Conservation (phyloP, 1,140 invertebrate genomes). For the Theocolax elegans region DNA sequence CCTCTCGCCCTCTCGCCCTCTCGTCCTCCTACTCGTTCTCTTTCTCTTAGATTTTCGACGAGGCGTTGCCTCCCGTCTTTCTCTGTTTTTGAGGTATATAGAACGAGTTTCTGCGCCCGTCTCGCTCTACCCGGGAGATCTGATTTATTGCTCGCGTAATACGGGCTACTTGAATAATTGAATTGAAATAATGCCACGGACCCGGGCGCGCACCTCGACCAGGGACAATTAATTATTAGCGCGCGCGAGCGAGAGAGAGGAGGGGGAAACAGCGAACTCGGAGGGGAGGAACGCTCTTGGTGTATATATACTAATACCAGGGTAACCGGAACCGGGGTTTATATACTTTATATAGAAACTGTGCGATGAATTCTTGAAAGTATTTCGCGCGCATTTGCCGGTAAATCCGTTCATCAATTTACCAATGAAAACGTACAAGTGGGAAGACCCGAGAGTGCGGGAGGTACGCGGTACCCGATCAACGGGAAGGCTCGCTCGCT, state of each 20-base stretch:
- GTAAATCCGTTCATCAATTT: conserved; percentile 22
- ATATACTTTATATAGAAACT: too few species aligned
- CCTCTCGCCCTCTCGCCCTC: conserved; percentile 38
- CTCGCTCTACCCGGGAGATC: conserved; percentile 31
- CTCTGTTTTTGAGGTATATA: conserved; percentile 19
- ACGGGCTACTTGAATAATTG: conserved; percentile 58
- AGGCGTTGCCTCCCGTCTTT: neutral
- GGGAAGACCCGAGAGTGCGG: conserved; percentile 9
- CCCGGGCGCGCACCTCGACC: neutral
- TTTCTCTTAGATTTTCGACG: too few species aligned
- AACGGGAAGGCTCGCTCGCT: too few species aligned
- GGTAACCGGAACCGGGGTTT: too few species aligned
- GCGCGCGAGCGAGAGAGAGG: too few species aligned
- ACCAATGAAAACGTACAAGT: conserved; percentile 39
- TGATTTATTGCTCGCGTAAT: conserved; percentile 60
- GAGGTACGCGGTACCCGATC: too few species aligned
- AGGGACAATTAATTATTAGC: conserved; percentile 40
- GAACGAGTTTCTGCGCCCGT: conserved; percentile 12
- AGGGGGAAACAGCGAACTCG: too few species aligned
- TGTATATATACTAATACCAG: too few species aligned
- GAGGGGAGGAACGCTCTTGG: too few species aligned
- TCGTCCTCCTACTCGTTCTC: neutral
- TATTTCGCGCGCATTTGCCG: conserved; percentile 12
- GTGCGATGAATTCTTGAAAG: neutral
- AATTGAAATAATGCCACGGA: conserved; percentile 51